Percentiles rank a stretch among this genome's conserved stretches.
Evolutionary conservation across 2,113 vertebrate genomes (phyloP).

Genomic region (Brevimyrus niger): DNA sequence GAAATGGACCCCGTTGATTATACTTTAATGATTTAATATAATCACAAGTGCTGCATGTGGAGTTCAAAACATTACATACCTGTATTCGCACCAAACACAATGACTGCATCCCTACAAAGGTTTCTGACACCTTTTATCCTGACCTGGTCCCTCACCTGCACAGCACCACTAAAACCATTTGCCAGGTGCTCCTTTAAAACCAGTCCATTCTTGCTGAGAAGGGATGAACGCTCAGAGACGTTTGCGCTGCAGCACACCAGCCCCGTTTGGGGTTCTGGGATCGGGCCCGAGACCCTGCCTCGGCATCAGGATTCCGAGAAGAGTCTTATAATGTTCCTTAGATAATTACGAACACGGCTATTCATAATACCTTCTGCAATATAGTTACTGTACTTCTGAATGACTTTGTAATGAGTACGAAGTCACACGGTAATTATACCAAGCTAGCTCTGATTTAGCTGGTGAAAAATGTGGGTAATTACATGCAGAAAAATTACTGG

Average conservation of each 20-base stretch:
- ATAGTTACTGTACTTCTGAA: neutral
- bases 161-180: neutral
- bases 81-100: neutral
- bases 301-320: neutral
- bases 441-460: neutral
- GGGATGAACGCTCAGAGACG: neutral
- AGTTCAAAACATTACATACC: neutral
- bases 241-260: neutral
- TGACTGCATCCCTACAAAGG: neutral
- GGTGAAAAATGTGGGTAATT: neutral
- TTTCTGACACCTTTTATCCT: neutral
- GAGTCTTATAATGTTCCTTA: neutral
- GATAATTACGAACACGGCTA: neutral
- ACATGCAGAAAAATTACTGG: neutral
- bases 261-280: neutral
- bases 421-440: neutral
- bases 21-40: neutral
- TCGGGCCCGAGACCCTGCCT: neutral
- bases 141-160: neutral
- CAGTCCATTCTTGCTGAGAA: neutral
- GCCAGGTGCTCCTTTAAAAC: neutral
- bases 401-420: neutral
- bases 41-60: neutral
- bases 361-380: neutral
- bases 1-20: neutral